Evolutionary conservation across 35 echinoderm and acorn worm species (phyloP).

Genomic region (Holothuria glaberrima): DNA sequence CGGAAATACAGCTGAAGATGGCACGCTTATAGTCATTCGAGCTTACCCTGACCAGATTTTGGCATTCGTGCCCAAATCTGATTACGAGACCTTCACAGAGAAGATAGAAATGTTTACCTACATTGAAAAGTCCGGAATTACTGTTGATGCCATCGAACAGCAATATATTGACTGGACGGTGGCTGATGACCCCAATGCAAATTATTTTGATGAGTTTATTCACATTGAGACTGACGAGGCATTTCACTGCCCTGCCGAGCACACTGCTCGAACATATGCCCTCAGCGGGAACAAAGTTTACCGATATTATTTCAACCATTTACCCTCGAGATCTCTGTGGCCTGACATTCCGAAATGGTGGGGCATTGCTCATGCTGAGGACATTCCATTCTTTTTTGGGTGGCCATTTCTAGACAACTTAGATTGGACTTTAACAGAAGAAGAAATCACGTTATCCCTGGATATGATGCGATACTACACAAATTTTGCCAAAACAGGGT

Average conservation of each 20-base stretch:
- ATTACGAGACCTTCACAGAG: conserved; percentile 31
- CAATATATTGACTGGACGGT: conserved; percentile 67
- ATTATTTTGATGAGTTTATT: conserved; percentile 61
- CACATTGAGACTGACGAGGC: conserved; percentile 45
- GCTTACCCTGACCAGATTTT: conserved; percentile 25
- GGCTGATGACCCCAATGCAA: conserved; percentile 35
- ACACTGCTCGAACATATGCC: conserved; percentile 35
- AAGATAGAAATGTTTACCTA: conserved; percentile 31
- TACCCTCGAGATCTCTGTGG: conserved; percentile 36
- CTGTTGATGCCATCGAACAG: conserved; percentile 55
- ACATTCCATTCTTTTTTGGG: conserved; percentile 48
- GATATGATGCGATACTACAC: conserved; percentile 46
- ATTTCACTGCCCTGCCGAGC: conserved; percentile 59
- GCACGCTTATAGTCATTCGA: conserved; percentile 45
- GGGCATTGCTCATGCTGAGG: conserved; percentile 28
- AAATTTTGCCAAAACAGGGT: conserved; percentile 61
- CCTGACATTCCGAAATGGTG: background rate
- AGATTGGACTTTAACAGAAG: background rate
- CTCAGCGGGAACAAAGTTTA: conserved; percentile 52
- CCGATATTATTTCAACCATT: conserved; percentile 71
- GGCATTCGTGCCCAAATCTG: background rate
- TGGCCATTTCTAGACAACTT: conserved; percentile 20
- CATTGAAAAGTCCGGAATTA: conserved; percentile 17
- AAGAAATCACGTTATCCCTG: background rate
- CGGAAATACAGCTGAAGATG: conserved; percentile 81